Conservation (phyloP, 1,140 invertebrate species). For the Papilio dardanus region DNA sequence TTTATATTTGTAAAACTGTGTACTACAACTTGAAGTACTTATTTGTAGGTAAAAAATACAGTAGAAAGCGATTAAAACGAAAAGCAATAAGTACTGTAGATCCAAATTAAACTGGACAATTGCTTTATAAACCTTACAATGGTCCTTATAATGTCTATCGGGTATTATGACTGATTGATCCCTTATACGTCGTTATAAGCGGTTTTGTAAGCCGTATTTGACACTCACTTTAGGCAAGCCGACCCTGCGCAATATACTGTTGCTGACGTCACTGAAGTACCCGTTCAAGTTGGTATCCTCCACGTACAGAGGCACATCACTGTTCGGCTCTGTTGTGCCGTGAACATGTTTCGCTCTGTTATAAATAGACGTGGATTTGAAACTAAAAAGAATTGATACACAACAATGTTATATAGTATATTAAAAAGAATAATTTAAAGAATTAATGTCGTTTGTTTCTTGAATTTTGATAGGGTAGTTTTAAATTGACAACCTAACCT, state of each 20-base stretch:
- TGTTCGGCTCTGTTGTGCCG: conserved; percentile 43
- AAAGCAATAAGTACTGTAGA: too few relatives aligned
- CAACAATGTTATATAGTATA: not conserved
- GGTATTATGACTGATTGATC: too few relatives aligned
- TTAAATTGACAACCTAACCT: not conserved
- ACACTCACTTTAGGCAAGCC: conserved; percentile 52
- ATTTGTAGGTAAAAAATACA: too few relatives aligned
- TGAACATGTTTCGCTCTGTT: conserved; percentile 58
- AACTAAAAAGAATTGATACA: conserved; percentile 18
- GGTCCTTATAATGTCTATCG: too few relatives aligned
- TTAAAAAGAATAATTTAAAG: not conserved
- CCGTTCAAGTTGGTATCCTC: conserved; percentile 61
- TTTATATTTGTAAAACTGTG: too few relatives aligned
- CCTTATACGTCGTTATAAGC: too few relatives aligned
- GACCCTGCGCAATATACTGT: conserved; percentile 51
- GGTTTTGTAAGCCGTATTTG: not conserved
- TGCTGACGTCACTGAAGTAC: conserved; percentile 72
- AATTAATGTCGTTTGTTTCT: not conserved
- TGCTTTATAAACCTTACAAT: too few relatives aligned
- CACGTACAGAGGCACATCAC: conserved; percentile 54
- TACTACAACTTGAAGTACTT: too few relatives aligned
- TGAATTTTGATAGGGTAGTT: not conserved
- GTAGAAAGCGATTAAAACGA: too few relatives aligned
- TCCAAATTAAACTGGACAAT: too few relatives aligned
- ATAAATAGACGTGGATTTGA: conserved; percentile 32